Conservation (phyloP, 2,888 invertebrate genomes). For the Theodoxus fluviatilis region DNA sequence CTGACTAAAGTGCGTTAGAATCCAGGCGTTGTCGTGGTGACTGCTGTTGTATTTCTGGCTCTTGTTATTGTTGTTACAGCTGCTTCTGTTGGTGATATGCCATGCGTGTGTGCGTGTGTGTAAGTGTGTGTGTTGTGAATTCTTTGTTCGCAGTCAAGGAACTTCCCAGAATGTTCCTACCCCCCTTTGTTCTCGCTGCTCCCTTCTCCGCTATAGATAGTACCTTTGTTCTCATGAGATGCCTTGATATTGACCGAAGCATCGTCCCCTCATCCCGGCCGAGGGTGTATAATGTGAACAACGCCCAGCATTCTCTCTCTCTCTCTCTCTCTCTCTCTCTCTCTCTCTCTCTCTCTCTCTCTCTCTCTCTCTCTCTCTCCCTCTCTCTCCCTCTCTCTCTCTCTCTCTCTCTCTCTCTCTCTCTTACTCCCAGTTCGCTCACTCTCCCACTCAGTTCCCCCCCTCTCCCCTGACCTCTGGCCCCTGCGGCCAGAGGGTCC, state of each 20-base stretch:
- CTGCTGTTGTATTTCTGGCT: too few relatives aligned
- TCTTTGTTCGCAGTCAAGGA: too few relatives aligned
- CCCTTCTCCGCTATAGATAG: too few relatives aligned
- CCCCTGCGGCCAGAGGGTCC: too few relatives aligned
- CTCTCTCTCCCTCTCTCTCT: constrained; percentile 7
- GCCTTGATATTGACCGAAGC: too few relatives aligned
- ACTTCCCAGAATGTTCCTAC: too few relatives aligned
- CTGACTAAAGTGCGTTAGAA: too few relatives aligned
- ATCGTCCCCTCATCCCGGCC: constrained; percentile 11
- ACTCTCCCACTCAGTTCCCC: not conserved
- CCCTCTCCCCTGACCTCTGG: not conserved
- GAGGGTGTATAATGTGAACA: not conserved
- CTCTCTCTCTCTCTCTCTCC: not conserved
- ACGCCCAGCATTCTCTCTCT: constrained; percentile 13
- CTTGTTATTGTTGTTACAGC: not conserved
- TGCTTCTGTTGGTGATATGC: not conserved
- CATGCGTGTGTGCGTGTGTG: constrained; percentile 10
- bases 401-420: constrained; percentile 24
- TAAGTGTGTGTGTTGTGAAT: constrained; percentile 12
- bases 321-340: constrained; percentile 24
- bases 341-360: constrained; percentile 12
- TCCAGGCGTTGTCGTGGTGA: too few relatives aligned
- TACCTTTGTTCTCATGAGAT: too few relatives aligned
- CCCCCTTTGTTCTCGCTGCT: too few relatives aligned
- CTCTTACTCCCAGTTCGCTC: constrained; percentile 18